Base-by-base conservation (phyloP, 2,113 vertebrate genomes). In the Tor tambroides region DNA sequence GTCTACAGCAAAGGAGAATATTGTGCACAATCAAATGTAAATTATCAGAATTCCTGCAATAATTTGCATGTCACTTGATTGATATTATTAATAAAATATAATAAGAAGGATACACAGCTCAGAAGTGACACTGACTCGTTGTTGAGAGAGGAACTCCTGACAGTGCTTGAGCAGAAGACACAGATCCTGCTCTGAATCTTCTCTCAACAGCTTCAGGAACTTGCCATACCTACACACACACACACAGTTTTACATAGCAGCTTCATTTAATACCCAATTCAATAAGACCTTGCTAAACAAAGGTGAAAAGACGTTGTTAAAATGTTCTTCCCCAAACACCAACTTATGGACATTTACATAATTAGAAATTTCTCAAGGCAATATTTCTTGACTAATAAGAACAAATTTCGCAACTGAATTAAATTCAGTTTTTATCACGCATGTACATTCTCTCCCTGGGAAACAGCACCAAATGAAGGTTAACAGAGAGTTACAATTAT, bases 71-170 rank as follows among this genome's bases (percentile, higher is more conserved):
- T 38, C 51, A 61, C 32, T 72, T 72, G 69, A 38, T 11, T 72
- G 2, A 21, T 71, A 59, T 15, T 21, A 38, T 7, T 7, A 28
- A 65, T 6, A 84, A 32, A 7, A 4, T 17, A 5, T 67, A 30
- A 7, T n/a, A 23, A 30, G 38, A 96, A 98, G 96, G 98, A 99
- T 98, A 98, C 92, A 21, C 89, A 98, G 95, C 15, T 93, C 88
- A 86, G 96, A 95, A 3, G 89, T 91, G 10, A 94, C 32, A 11
- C 88, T 54, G 21, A 89, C 85, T 88, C 92, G 95, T 87, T 97
- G 96, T 2, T 95, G 93, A 83, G 96, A 95, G 87, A 99, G 91
- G 89, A 97, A 96, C 79, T 89, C 92, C 86, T 96, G 95, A 86
- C 95, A 93, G 65, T 96, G 96, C 87, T 93, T 94, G 88, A 98